Evolutionary conservation across 1,140 invertebrate genomes (phyloP).

Genomic region (Leptinotarsa texana): DNA sequence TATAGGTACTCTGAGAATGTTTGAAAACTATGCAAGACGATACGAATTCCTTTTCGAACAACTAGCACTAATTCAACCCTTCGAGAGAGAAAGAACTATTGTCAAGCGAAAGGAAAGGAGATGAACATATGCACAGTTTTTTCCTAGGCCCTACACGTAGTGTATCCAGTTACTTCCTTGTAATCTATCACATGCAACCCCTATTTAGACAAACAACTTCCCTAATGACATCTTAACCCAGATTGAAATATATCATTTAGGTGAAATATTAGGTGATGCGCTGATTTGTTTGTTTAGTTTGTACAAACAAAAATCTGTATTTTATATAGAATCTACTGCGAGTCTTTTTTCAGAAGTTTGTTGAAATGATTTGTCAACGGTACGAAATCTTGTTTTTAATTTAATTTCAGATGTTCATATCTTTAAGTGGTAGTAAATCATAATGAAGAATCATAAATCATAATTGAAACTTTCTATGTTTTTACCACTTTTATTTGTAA

Average conservation of each 20-base stretch:
- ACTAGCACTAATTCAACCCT: constrained; percentile 12
- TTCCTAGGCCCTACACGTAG: constrained; percentile 3
- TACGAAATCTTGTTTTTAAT: not conserved
- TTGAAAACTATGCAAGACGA: constrained; percentile 22
- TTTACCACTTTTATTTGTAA: no score
- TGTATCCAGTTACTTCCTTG: constrained; percentile 31
- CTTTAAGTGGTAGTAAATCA: not conserved
- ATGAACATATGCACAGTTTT: not conserved
- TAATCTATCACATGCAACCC: constrained; percentile 32
- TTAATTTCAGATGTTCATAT: not conserved
- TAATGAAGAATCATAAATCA: no score
- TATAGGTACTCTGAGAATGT: constrained; percentile 2
- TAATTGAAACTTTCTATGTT: no score
- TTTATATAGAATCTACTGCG: not conserved
- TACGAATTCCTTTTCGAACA: constrained; percentile 13
- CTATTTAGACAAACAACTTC: constrained; percentile 34
- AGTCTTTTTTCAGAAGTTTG: not conserved
- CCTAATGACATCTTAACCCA: constrained; percentile 29
- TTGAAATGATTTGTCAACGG: not conserved
- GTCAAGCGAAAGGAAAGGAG: not conserved
- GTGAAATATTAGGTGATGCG: constrained; percentile 23
- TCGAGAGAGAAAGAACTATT: not conserved
- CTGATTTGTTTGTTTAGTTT: constrained; percentile 22
- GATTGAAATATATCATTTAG: constrained; percentile 21
- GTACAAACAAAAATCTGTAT: constrained; percentile 9